These are phyloP conservation scores for Siderastrea radians DNA, from an alignment of 92 coral and sea anemone species.

Conservation along the genomic window DNA sequence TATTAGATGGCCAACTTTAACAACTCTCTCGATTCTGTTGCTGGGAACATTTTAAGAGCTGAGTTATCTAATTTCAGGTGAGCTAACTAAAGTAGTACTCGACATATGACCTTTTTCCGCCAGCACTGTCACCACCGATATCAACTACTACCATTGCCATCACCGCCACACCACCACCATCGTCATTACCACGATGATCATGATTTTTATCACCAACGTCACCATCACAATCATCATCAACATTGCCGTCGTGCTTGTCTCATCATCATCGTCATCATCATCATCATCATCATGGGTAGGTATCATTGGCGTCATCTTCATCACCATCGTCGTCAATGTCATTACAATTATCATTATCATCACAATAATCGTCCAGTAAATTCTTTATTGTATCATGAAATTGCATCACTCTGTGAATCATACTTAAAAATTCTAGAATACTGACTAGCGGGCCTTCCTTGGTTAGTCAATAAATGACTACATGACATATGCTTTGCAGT, in stretches of 20 bases:
- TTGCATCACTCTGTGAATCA: too few relatives aligned
- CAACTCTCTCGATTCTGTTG: neutral
- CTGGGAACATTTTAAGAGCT: neutral
- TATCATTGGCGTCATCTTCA: too few relatives aligned
- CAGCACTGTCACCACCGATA: neutral
- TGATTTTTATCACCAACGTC: neutral
- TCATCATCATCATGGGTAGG: too few relatives aligned
- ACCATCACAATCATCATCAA: neutral
- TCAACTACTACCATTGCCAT: neutral
- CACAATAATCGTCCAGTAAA: too few relatives aligned
- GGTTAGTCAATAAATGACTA: too few relatives aligned
- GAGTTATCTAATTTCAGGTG: neutral
- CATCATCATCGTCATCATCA: too few relatives aligned
- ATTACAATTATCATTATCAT: neutral
- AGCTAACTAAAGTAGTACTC: too few relatives aligned
- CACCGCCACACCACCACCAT: neutral
- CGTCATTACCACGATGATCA: neutral
- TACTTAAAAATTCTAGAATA: too few relatives aligned
- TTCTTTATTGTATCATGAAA: too few relatives aligned
- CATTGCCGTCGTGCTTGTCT: too few relatives aligned
- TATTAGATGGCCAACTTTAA: slow-evolving; percentile 8
- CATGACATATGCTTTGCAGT: neutral
- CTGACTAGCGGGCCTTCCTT: too few relatives aligned
- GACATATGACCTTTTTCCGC: too few relatives aligned
- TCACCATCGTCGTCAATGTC: neutral